Evolutionary conservation across 2,888 invertebrate species (phyloP), one percentile per base, ranked within the genome.

Genomic region (Eulithis prunata): DNA sequence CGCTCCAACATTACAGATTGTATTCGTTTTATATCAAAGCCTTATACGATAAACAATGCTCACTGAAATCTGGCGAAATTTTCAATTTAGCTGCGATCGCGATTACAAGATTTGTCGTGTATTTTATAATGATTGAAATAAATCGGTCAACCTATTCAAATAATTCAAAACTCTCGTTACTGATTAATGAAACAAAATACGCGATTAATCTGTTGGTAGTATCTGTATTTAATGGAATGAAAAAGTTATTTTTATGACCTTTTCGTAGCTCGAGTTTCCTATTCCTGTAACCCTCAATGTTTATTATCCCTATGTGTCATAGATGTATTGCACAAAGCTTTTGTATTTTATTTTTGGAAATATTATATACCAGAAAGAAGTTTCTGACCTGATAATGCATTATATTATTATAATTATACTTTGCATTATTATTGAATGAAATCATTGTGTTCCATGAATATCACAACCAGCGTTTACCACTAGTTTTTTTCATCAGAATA

Each of bases 251-350:
- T 57, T 64, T 64, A 68, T 68, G 54, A 64, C 60, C 60, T 61
- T 65, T 64, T 68, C 64, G 68, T 68, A 68, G 68, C 68, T 68
- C 60, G 63, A 64, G 57, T 41, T 61, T 64, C 64, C 68, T 57
- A 58, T 32, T 53, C 67, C 60, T 61, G 61, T 64, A 58, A 64
- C 64, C 64, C 57, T 68, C 64, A 65, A 60, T 68, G 60, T 64
- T 61, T 68, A 68, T 64, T 64, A 63, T 63, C 64, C 68, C 54
- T 64, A 54, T 49, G 61, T 65, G 65, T 61, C 65, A 65, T 65
- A 65, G 62, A 68, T 68, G 68, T 67, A 64, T 66, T 64, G 68
- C 64, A 68, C 61, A 67, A 45, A 61, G 68, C 68, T 68, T 68
- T 58, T 61, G 61, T 65, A 63, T 64, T 61, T 67, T 61, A 46